These are phyloP conservation scores for Pardalotus punctatus DNA, from an alignment of 2,113 vertebrate species.

Conservation along the genomic window DNA sequence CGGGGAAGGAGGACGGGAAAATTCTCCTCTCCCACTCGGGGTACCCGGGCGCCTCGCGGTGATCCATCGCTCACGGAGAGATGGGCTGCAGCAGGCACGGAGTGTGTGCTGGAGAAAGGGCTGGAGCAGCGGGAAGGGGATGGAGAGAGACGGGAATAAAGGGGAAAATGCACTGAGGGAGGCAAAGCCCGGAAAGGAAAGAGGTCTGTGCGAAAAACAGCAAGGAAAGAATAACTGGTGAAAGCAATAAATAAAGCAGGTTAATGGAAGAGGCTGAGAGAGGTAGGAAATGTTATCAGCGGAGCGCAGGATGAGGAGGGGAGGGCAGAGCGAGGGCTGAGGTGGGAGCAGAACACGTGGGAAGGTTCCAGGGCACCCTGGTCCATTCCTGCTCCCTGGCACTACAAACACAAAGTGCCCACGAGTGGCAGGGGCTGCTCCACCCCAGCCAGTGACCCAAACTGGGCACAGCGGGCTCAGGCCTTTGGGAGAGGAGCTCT, in stretches of 20 bases:
- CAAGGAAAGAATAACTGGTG: not conserved
- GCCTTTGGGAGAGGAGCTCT: not conserved
- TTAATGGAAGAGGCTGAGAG: not conserved
- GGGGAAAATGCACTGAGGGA: not conserved
- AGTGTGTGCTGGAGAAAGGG: not conserved
- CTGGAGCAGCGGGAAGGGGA: not conserved
- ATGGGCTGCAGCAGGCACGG: rapidly evolving
- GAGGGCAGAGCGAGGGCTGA: not conserved
- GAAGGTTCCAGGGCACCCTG: not conserved
- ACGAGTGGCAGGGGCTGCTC: not conserved
- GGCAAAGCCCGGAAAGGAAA: not conserved
- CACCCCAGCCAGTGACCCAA: not conserved
- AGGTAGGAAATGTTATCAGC: not conserved
- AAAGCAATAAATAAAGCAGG: not conserved
- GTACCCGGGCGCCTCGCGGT: not conserved
- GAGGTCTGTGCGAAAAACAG: not conserved
- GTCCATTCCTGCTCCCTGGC: not conserved
- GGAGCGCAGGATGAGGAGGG: rapidly evolving
- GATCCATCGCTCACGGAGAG: rapidly evolving
- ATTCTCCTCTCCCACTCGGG: not conserved
- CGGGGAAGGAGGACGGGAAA: not conserved
- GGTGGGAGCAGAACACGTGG: not conserved
- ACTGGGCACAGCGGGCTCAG: not conserved
- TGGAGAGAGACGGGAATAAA: not conserved
- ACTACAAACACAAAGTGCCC: rapidly evolving